Evolutionary conservation across 2,888 invertebrate species (phyloP), one percentile per base, ranked within the genome.

Genomic region (Noctua comes): DNA sequence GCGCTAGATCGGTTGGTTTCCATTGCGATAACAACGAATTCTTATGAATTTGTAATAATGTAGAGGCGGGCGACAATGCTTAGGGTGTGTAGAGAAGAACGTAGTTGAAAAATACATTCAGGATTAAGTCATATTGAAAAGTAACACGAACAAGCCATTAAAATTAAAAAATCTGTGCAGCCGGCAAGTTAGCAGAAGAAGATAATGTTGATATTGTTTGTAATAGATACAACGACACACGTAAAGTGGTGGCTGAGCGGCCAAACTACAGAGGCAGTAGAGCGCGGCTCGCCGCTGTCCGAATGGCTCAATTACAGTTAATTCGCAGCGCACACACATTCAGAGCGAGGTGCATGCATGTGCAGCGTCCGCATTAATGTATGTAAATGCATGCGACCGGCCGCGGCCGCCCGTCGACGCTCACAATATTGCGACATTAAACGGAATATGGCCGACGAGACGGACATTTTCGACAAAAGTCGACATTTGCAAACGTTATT

Each of bases 261-360:
- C 91, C 90, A 92, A 93, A 91, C 93, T 92, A 90, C 87, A 89
- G 91, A 93, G 93, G 94, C 94, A 95, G 92, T 92, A 91, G 92
- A 94, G 94, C 95, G 93, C 92, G 91, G 93, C 92, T 92, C 89
- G 93, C 93, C 93, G 92, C 93, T 95, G 94, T 95, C 94, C 95
- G 94, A 97, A 96, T 96, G 95, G 95, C 96, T 97, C 97, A 96
- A 96, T 97, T 96, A 96, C 97, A 95, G 96, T 96, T 96, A 96
- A 97, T 96, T 96, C 96, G 95, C 94, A 95, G 92, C 94, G 94
- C 95, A 96, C 96, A 96, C 96, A 96, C 94, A 96, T 95, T 94
- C 93, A 92, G 93, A 93, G 93, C 91, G 92, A 93, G 93, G 92
- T 93, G 94, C 94, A 95, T 95, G 95, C 96, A 95, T 95, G 95